phyloP scores from a whole-genome alignment of 2,113 vertebrate genomes.

The Jaculus jaculus region DNA sequence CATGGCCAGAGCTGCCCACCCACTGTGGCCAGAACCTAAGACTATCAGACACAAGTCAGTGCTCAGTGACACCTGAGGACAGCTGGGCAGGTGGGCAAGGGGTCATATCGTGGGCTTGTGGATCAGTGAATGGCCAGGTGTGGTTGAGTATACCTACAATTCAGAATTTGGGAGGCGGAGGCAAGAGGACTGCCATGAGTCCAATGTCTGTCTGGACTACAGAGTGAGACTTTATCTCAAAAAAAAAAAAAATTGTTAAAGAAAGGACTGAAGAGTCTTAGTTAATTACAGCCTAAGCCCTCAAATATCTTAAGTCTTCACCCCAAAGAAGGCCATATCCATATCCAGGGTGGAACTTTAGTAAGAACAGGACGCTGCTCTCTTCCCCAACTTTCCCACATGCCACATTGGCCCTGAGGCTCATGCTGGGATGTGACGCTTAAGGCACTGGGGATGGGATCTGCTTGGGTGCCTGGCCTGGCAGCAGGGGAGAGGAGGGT shows the following conservation, averaged over 20 bases:
- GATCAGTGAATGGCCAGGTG: no score
- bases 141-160: no score
- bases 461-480: neutral
- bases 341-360: neutral
- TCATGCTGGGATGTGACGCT: neutral
- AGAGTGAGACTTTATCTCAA: no score
- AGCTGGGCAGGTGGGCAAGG: no score
- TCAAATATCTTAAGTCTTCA: neutral
- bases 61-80: neutral
- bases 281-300: neutral
- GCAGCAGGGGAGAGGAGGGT: neutral
- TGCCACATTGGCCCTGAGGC: neutral
- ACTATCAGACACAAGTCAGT: neutral
- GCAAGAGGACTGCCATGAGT: no score
- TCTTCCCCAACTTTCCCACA: neutral
- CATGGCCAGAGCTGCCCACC: fast-evolving
- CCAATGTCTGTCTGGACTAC: no score
- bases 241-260: no score
- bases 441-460: neutral
- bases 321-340: neutral
- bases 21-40: neutral
- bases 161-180: no score
- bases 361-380: neutral
- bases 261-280: neutral
- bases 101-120: no score